Evolutionary conservation across 2,888 invertebrate genomes (phyloP).

Genomic region (Tetheella fluctuosa): DNA sequence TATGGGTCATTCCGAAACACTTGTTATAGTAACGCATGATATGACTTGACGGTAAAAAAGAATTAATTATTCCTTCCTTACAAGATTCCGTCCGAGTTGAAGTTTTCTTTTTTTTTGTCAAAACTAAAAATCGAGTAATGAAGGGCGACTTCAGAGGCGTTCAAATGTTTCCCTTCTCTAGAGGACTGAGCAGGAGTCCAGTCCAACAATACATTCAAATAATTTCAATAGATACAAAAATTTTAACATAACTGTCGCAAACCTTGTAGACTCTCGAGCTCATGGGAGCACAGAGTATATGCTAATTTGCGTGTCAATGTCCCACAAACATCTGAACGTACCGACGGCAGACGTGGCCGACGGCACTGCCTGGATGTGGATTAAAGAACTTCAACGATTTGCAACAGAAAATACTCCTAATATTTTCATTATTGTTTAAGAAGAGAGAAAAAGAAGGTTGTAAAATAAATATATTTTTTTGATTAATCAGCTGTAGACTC

Average conservation of each 20-base stretch:
- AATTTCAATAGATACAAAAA: no score
- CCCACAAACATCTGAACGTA: constrained; percentile 77
- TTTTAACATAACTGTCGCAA: constrained; percentile 44
- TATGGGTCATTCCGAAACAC: background rate
- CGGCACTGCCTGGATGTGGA: constrained; percentile 78
- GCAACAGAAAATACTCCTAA: background rate
- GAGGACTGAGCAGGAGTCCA: no score
- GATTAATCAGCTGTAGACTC: constrained; percentile 5
- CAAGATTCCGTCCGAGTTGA: no score
- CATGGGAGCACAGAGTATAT: constrained; percentile 52
- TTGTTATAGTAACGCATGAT: no score
- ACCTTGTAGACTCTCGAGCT: constrained; percentile 48
- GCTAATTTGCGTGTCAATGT: constrained; percentile 55
- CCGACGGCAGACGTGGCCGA: constrained; percentile 49
- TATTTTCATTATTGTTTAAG: background rate
- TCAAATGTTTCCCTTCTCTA: no score
- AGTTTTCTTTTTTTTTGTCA: no score
- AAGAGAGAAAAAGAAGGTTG: background rate
- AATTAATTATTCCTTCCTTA: no score
- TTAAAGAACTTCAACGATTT: background rate
- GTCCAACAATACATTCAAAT: no score
- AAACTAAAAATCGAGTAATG: no score
- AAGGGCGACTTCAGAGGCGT: no score
- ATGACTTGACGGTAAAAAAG: no score
- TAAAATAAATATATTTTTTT: background rate